A percentile compares a stretch with the other conserved stretches of the same genome.
Evolutionary conservation across 2,888 invertebrate genomes (phyloP).

Genomic region (Augochlorella aurata): DNA sequence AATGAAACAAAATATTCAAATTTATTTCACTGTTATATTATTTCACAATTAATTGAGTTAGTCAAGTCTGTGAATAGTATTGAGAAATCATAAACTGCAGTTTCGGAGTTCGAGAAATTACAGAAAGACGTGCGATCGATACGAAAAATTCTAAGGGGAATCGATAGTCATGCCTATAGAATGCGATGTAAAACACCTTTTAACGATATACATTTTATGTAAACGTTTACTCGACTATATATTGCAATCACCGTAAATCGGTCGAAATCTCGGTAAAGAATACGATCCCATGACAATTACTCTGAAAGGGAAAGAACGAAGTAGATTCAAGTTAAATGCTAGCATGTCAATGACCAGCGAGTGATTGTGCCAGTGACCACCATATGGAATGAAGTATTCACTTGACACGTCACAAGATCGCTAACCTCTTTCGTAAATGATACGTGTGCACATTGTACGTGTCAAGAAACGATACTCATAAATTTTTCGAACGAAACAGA

Average conservation of each 20-base stretch:
- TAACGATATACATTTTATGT: conserved; percentile 15
- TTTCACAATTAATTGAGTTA: neutral
- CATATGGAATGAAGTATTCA: conserved; percentile 80
- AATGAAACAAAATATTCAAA: neutral
- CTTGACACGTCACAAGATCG: conserved; percentile 81
- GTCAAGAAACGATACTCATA: conserved; percentile 27
- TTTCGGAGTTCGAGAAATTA: neutral
- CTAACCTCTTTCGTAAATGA: conserved; percentile 75
- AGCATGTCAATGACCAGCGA: conserved; percentile 79
- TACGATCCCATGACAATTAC: conserved; percentile 2
- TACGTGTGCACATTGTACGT: conserved; percentile 39
- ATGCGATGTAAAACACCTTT: conserved; percentile 6
- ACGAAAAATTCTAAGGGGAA: conserved; percentile 29
- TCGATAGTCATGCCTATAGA: conserved; percentile 26
- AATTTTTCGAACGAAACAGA: conserved; percentile 36
- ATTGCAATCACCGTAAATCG: neutral
- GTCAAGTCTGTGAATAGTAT: neutral
- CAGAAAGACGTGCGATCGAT: neutral
- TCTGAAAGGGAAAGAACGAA: conserved; percentile 35
- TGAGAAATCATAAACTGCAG: neutral
- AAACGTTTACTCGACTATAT: conserved; percentile 4
- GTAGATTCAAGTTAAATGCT: conserved; percentile 65
- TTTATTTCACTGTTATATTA: neutral
- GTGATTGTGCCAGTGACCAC: conserved; percentile 74
- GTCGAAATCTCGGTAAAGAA: neutral